Evolutionary conservation across 1,140 invertebrate species (phyloP), one percentile per base, ranked within the genome.

Genomic region (Eriosoma lanigerum): DNA sequence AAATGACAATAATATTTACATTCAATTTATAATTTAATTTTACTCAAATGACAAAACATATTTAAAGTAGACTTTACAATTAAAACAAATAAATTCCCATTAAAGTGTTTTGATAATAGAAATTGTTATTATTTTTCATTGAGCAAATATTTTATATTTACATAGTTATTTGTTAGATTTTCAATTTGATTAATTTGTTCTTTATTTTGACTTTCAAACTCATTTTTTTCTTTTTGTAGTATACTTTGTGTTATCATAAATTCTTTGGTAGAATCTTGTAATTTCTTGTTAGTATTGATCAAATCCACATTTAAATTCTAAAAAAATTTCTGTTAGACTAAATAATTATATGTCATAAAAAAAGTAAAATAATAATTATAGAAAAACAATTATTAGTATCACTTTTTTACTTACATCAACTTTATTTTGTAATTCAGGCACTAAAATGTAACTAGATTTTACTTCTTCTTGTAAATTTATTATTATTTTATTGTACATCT

Each of bases 341-440:
- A n/a, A n/a, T n/a, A n/a, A n/a, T n/a, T n/a, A n/a, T n/a, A 38
- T 38, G 32, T 8, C 3, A 38, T 38, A 38, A 38, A 38, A n/a
- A n/a, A n/a, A 38, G 8, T 38, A 38, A 38, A 38, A 38, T 38
- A n/a, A n/a, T n/a, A 38, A 38, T 38, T 38, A 38, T n/a, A n/a
- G n/a, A n/a, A n/a, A n/a, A n/a, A n/a, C n/a, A n/a, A n/a, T n/a
- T n/a, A n/a, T n/a, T n/a, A n/a, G n/a, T n/a, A n/a, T n/a, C n/a
- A n/a, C 3, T 38, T 3, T 38, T 66, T 44, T 56, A 38, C 17
- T 48, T 5, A 78, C 75, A 48, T 78, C 75, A 29, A 78, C 46
- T 62, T 60, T 62, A n/a, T 38, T 60, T 62, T 78, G 75, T 48
- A 78, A 62, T 24, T 78, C 56, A 4, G 52, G 75, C 21, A 78